Conservation (phyloP, 1,140 invertebrate species). For the Goniozus legneri region DNA sequence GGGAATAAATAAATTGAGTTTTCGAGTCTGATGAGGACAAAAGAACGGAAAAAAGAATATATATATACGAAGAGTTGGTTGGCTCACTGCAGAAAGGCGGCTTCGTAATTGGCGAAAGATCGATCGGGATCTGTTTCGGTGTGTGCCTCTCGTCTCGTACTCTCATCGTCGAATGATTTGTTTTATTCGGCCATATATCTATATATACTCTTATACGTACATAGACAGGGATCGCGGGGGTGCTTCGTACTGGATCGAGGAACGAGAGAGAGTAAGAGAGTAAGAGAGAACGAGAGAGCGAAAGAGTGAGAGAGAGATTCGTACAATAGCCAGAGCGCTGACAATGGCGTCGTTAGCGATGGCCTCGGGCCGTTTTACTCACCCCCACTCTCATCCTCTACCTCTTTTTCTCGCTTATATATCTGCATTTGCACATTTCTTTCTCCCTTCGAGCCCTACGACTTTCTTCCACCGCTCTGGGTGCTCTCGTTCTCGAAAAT, state of each 20-base stretch:
- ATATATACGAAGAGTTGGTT: no score
- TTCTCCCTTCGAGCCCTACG: no score
- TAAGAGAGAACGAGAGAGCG: background rate
- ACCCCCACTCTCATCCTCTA: conserved; percentile 1
- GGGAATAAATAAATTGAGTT: no score
- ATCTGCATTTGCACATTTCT: background rate
- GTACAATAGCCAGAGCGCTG: conserved; percentile 43
- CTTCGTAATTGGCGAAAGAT: no score
- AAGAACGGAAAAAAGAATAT: no score
- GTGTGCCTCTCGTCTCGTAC: no score
- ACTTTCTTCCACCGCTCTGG: no score
- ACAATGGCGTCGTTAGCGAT: conserved; percentile 53
- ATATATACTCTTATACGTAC: no score
- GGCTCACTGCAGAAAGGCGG: no score
- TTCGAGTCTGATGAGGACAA: no score
- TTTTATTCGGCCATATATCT: conserved; percentile 41
- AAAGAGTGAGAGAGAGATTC: conserved; percentile 30
- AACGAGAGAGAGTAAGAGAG: conserved; percentile 2
- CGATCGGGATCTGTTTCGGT: no score
- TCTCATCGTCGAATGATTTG: conserved; percentile 36
- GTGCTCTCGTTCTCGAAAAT: no score
- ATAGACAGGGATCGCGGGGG: background rate
- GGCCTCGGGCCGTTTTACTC: conserved; percentile 34
- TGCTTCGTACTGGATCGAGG: background rate
- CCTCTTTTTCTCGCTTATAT: background rate